Evolutionary conservation across 2,113 vertebrate genomes (phyloP), one percentile per base, ranked within the genome.

Genomic region (Syngnathus typhle): DNA sequence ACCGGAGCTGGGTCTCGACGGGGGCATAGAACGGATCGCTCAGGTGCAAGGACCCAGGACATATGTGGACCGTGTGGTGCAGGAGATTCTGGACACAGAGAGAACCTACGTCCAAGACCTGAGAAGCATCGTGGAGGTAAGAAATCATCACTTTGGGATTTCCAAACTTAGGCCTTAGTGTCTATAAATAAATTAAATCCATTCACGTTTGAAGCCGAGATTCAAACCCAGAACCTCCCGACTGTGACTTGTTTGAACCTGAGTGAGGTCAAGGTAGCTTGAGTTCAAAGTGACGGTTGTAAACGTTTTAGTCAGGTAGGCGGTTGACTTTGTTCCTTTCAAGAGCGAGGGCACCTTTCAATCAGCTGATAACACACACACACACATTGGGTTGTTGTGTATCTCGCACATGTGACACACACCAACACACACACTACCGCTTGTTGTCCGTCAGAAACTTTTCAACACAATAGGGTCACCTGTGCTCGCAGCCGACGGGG

Each of bases 1-100:
- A 84, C 81, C 80, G 60, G 82, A 87, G 70, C 44, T 67, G 27
- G 73, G 79, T 49, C 72, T 79, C 7, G 82, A 84, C 21, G 38
- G 52, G 2, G 84, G 72, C 23, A 69, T 84, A 6, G 91, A 92
- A 46, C 68, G 84, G 6, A 83, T 85, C 0, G 91, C 62, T 16
- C 81, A 67, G 54, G 78, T 72, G 43, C 83, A 84, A 39, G 90
- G 93, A 75, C 95, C 95, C 8, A 95, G 93, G 80, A 92, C 98
- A 37, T 99, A 99, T 0, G 97, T 98, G 77, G 96, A 98, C 79
- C 84, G 95, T 84, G 97, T 99, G 0, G 97, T 99, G 65, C 95
- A 98, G 86, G 97, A 99, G 89, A 96, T 99, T 61, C 87, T 99
- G 78, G 95, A 99, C 82, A 98, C 97, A 0, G 97, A 99, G 80